A percentile compares a stretch with the other conserved stretches of the same genome.
Evolutionary conservation across 2,888 invertebrate species (phyloP).

Genomic region (Stenichneumon culpator): DNA sequence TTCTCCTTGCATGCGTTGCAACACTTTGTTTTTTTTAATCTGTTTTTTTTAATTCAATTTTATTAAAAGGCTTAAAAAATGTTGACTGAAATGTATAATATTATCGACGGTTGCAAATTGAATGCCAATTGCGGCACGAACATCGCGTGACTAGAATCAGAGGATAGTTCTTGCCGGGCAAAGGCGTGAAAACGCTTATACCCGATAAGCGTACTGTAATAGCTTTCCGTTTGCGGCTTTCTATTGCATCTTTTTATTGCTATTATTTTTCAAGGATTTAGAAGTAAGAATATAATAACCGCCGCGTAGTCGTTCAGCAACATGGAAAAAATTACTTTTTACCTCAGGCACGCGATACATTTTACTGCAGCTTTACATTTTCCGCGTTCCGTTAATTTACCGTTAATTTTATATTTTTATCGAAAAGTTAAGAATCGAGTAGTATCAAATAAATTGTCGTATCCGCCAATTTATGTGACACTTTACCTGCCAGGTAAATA

Average conservation of each 20-base stretch:
- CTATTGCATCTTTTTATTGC: background rate
- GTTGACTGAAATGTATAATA: background rate
- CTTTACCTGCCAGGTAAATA: no score
- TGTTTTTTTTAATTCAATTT: background rate
- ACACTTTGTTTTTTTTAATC: no score
- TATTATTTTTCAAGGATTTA: background rate
- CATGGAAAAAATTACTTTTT: background rate
- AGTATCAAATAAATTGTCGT: no score
- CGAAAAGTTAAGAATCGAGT: no score
- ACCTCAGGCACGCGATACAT: background rate
- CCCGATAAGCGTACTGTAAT: slow-evolving; percentile 1
- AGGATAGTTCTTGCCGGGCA: background rate
- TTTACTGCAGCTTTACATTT: background rate
- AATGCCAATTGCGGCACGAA: background rate
- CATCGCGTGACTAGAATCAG: background rate
- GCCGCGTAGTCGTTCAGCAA: background rate
- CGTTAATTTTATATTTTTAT: background rate
- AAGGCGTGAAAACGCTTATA: background rate
- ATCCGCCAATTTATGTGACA: no score
- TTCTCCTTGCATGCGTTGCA: no score
- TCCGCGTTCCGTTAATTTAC: background rate
- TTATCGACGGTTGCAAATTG: background rate
- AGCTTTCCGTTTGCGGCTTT: slow-evolving; percentile 5
- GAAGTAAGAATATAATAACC: background rate
- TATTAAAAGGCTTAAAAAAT: background rate